phyloP scores from a whole-genome alignment of 2,888 invertebrate species.

The Apomyelois bistriatella region DNA sequence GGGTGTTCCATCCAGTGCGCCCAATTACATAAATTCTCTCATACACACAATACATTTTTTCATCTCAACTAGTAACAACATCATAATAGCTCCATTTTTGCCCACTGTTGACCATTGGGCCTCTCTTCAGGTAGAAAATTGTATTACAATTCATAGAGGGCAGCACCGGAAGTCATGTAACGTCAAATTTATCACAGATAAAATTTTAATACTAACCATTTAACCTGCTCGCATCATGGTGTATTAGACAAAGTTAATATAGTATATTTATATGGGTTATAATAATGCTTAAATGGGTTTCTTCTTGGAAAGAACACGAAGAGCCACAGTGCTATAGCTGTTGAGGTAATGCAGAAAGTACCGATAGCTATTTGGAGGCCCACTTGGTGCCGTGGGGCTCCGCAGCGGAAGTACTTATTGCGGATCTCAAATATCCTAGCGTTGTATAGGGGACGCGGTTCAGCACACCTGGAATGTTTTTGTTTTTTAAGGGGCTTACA shows the following conservation, averaged over 20 bases:
- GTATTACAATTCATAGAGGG: too few relatives aligned
- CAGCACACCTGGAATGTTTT: slow-evolving; percentile 64
- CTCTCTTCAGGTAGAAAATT: too few relatives aligned
- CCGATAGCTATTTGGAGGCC: slow-evolving; percentile 41
- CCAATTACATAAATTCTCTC: too few relatives aligned
- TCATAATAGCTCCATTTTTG: too few relatives aligned
- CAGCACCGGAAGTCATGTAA: too few relatives aligned
- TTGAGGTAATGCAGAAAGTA: slow-evolving; percentile 39
- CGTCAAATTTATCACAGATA: background rate
- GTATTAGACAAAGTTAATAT: slow-evolving; percentile 32
- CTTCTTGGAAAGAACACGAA: slow-evolving; percentile 50
- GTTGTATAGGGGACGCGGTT: slow-evolving; percentile 58
- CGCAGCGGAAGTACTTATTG: slow-evolving; percentile 62
- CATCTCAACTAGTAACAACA: too few relatives aligned
- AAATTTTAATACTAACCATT: background rate
- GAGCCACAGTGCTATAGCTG: slow-evolving; percentile 53
- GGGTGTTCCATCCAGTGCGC: too few relatives aligned
- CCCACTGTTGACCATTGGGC: too few relatives aligned
- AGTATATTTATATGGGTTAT: slow-evolving; percentile 22
- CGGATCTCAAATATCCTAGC: slow-evolving; percentile 66
- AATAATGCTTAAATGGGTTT: slow-evolving; percentile 34
- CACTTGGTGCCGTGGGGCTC: slow-evolving; percentile 25
- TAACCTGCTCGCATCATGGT: slow-evolving; percentile 30
- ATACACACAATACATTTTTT: too few relatives aligned
- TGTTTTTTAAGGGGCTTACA: background rate